These are phyloP conservation scores for Nymphalis io DNA, from an alignment of 1,140 invertebrate genomes.

Conservation along the genomic window DNA sequence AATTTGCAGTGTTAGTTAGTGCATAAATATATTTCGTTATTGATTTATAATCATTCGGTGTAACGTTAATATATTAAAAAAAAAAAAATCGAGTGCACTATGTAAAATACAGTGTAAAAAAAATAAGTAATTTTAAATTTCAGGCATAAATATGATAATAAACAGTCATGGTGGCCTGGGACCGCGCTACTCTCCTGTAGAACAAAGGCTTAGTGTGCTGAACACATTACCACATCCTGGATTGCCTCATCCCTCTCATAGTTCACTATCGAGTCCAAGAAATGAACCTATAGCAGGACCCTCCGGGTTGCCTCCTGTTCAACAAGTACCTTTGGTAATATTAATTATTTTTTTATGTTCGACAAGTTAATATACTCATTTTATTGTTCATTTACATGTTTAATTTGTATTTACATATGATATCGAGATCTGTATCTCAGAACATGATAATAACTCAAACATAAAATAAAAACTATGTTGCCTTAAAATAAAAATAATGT, in stretches of 20 bases:
- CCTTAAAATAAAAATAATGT: too few relatives aligned
- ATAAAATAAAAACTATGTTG: too few relatives aligned
- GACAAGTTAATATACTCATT: not conserved
- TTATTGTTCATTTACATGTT: not conserved
- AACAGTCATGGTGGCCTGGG: slow-evolving; percentile 73
- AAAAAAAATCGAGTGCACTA: too few relatives aligned
- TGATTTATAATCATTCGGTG: too few relatives aligned
- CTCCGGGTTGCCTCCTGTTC: slow-evolving; percentile 89
- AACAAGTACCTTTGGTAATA: slow-evolving; percentile 90
- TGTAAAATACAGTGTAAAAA: too few relatives aligned
- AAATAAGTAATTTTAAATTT: slow-evolving; percentile 36
- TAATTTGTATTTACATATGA: too few relatives aligned
- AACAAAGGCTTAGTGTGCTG: slow-evolving; percentile 69
- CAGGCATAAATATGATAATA: slow-evolving; percentile 80
- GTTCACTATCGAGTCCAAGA: slow-evolving; percentile 82
- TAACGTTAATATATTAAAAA: too few relatives aligned
- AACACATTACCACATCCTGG: slow-evolving; percentile 68
- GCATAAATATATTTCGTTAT: too few relatives aligned
- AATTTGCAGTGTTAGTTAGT: too few relatives aligned
- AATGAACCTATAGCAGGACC: slow-evolving; percentile 88
- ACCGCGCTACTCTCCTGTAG: slow-evolving; percentile 72
- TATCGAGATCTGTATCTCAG: too few relatives aligned
- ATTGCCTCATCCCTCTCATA: slow-evolving; percentile 68
- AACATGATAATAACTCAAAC: too few relatives aligned
- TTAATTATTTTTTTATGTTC: not conserved